Base-by-base conservation (phyloP, 2,113 vertebrate genomes). In the Passer montanus region DNA sequence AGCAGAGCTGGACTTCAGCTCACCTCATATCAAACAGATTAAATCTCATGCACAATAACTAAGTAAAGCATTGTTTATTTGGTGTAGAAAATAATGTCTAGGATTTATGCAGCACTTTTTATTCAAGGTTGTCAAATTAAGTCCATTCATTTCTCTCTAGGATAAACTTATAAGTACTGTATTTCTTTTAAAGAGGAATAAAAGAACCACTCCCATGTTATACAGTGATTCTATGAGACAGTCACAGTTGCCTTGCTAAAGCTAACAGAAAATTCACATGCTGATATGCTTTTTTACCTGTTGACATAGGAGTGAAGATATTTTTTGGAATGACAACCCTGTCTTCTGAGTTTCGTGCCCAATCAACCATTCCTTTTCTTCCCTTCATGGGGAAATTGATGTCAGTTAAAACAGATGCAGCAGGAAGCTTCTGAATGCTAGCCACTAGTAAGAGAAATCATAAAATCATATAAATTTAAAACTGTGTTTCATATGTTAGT, bases 351-450 rank as follows among this genome's bases (percentile, higher is more conserved):
- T 99, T 99, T 80, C 99, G 98, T 96, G 99, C 99, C 99, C 99
- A 99, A 91, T 99, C 99, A 68, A 99, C 99, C 99, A 99, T 99
- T 89, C 99, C 99, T 97, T 99, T 99, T 91, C 99, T 98, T 95
- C 99, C 99, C 98, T 99, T 99, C 99, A 99, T 99, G 31, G 99
- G 99, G 96, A 99, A 99, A 98, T 99, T 99, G 97, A 99, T 99
- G 98, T 99, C 99, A 9, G 99, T 99, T 98, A 99, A 98, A 96
- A 99, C 99, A 37, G 99, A 99, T 68, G 99, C 98, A 37, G 99
- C 99, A 39, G 99, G 99, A 95, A 99, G 99, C 93, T 99, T 99
- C 98, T 99, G 99, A 97, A 99, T 99, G 97, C 99, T 99, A 94
- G 99, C 99, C 98, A 99, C 99, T 99, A 96, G 88, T 59, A 96